These are phyloP conservation scores for Allophyes oxyacanthae DNA, from an alignment of 2,888 invertebrate genomes.

Conservation along the genomic window DNA sequence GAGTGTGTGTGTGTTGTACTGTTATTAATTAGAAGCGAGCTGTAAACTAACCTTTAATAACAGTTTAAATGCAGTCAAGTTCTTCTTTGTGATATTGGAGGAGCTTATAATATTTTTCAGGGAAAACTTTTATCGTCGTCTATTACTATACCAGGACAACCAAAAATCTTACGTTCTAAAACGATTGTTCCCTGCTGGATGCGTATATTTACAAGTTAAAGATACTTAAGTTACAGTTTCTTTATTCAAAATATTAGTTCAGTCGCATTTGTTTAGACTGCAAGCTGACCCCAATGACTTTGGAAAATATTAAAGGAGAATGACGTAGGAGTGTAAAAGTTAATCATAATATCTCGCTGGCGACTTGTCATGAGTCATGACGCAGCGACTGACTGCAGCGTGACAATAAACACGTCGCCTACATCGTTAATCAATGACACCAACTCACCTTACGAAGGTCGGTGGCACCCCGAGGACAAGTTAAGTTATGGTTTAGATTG, in stretches of 20 bases:
- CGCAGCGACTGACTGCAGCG: slow-evolving; percentile 67
- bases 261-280: no score
- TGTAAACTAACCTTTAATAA: neutral
- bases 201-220: no score
- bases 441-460: slow-evolving; percentile 72
- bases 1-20: slow-evolving; percentile 22
- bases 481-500: slow-evolving; percentile 33
- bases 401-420: slow-evolving; percentile 83
- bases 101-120: no score
- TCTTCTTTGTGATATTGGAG: no score
- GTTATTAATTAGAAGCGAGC: slow-evolving; percentile 28
- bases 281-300: no score
- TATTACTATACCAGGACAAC: no score
- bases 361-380: slow-evolving; percentile 52
- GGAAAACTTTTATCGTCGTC: no score
- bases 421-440: slow-evolving; percentile 84
- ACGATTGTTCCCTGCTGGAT: no score
- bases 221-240: no score
- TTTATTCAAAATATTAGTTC: no score
- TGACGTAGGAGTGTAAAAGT: slow-evolving; percentile 37
- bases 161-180: no score
- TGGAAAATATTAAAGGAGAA: slow-evolving; percentile 5
- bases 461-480: slow-evolving; percentile 35
- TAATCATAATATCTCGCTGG: slow-evolving; percentile 39
- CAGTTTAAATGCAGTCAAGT: no score